Percentiles rank a stretch among this genome's conserved stretches.
These are phyloP conservation scores for Sinohyriopsis cumingii DNA, from an alignment of 2,888 invertebrate genomes.

Conservation along the genomic window DNA sequence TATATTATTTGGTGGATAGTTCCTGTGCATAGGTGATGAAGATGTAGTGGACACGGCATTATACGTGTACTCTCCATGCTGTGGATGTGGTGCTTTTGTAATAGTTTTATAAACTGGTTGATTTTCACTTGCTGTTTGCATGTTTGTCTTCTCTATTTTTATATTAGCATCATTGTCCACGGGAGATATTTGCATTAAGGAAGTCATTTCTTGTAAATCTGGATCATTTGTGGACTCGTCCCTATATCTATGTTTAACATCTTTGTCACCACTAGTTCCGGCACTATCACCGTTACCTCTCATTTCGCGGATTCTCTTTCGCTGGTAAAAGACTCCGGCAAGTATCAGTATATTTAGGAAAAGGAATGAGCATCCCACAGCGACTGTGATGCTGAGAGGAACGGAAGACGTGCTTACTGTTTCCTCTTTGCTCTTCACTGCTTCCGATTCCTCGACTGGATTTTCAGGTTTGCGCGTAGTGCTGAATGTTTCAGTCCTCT, in stretches of 20 bases:
- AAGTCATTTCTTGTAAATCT: no score
- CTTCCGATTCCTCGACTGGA: no score
- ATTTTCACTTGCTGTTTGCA: slow-evolving; percentile 14
- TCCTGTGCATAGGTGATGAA: slow-evolving; percentile 59
- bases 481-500: no score
- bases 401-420: slow-evolving; percentile 38
- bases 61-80: slow-evolving; percentile 49
- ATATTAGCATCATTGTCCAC: no score
- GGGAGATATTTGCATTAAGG: no score
- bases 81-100: slow-evolving; percentile 31
- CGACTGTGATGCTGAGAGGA: slow-evolving; percentile 77
- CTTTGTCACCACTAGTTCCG: slow-evolving; percentile 12
- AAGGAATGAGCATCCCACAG: slow-evolving; percentile 92
- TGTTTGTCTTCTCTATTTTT: slow-evolving; percentile 14
- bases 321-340: slow-evolving; percentile 93
- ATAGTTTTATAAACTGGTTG: slow-evolving; percentile 42
- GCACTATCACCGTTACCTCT: slow-evolving; percentile 28
- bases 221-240: no score
- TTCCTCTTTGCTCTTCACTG: slow-evolving; percentile 4
- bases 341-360: slow-evolving; percentile 94
- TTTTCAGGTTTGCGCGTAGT: no score
- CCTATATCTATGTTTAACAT: no score
- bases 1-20: not conserved
- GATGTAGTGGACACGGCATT: slow-evolving; percentile 58
- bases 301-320: slow-evolving; percentile 66